These are phyloP conservation scores for Sylvia borin DNA, from an alignment of 2,797 vertebrate genomes.

Conservation along the genomic window DNA sequence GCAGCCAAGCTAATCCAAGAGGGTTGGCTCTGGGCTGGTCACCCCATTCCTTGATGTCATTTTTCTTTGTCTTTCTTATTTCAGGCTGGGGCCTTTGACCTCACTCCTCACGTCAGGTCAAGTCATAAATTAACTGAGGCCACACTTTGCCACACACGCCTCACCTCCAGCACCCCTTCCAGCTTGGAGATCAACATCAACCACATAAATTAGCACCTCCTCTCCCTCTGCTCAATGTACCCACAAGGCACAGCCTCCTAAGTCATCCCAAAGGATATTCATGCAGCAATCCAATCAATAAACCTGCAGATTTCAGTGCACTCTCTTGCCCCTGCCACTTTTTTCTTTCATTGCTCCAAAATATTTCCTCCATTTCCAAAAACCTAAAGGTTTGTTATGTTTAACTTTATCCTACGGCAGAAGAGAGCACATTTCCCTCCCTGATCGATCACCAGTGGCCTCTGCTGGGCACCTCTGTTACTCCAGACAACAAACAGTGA, in stretches of 20 bases:
- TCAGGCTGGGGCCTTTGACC: not conserved
- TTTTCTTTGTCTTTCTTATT: not conserved
- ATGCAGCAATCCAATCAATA: not conserved
- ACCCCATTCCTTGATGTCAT: not conserved
- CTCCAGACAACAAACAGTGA: not conserved
- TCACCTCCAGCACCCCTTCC: not conserved
- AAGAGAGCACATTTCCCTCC: not conserved
- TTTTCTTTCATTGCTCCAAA: not conserved
- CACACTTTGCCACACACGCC: not conserved
- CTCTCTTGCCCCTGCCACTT: not conserved
- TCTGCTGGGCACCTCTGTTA: conserved; percentile 43
- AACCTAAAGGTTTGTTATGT: not conserved
- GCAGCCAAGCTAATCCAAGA: not conserved
- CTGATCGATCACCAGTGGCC: conserved; percentile 14
- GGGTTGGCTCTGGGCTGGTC: not conserved
- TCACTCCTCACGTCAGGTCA: not conserved
- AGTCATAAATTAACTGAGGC: not conserved
- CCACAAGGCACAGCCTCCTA: not conserved
- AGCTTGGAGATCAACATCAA: not conserved
- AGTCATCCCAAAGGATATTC: not conserved
- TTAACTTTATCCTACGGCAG: not conserved
- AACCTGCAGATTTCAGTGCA: not conserved
- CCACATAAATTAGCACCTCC: not conserved
- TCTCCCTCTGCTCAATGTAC: accelerated
- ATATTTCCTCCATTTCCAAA: not conserved